Percentiles rank a stretch among this genome's conserved stretches.
These are phyloP conservation scores for Penaeus chinensis DNA, from an alignment of 1,140 invertebrate species.

Conservation along the genomic window DNA sequence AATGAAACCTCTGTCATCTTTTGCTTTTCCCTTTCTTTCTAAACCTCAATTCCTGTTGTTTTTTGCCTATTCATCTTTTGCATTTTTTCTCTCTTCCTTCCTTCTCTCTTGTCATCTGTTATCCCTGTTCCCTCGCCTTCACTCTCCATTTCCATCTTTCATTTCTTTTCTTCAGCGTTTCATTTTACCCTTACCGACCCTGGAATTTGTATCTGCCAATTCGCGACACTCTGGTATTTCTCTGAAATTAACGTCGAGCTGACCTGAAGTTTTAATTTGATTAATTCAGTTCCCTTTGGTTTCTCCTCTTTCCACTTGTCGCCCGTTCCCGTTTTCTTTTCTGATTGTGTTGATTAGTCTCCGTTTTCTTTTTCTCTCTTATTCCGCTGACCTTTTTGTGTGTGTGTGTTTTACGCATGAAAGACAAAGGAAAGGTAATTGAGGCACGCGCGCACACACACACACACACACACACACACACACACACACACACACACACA, in stretches of 20 bases:
- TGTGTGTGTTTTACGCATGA: too few species aligned
- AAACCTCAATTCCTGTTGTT: background rate
- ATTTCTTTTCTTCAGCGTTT: background rate
- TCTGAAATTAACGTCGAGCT: background rate
- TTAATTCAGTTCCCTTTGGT: too few species aligned
- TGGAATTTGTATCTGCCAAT: background rate
- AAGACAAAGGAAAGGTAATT: background rate
- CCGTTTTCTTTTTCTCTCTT: background rate
- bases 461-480: background rate
- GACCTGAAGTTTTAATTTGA: too few species aligned
- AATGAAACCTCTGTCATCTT: too few species aligned
- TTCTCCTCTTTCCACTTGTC: too few species aligned
- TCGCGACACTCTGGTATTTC: background rate
- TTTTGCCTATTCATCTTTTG: too few species aligned
- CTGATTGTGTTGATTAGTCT: too few species aligned
- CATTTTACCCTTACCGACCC: too few species aligned
- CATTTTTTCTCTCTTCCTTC: background rate
- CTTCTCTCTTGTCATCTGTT: background rate
- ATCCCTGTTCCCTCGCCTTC: background rate
- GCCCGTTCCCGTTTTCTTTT: too few species aligned
- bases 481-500: background rate
- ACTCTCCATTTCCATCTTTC: too few species aligned
- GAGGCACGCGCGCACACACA: background rate
- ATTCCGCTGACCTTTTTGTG: background rate
- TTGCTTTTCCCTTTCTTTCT: background rate